Base-by-base conservation (phyloP, 2,113 vertebrate species). In the Nannobrachium achirus region DNA sequence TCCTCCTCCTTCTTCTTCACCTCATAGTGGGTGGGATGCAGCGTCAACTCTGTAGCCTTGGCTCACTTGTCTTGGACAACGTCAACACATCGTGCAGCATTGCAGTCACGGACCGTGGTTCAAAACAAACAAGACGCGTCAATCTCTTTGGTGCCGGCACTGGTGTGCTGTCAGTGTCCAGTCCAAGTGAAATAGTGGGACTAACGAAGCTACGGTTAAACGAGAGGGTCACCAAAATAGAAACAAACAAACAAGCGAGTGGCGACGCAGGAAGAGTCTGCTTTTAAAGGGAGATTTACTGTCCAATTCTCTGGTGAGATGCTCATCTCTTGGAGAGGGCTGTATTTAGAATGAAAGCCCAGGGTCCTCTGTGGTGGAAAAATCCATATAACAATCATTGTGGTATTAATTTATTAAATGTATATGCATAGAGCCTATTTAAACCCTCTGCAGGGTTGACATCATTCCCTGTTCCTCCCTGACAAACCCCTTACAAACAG, bases 1-100 rank as follows among this genome's bases (percentile, higher is more conserved):
- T 13, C 49, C 42, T 18, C 50, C 62, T 8, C 10, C 25, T n/a
- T 15, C 18, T 16, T 10, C 69, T 63, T 56, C 68, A 40, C 69
- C 60, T 77, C 79, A 73, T 53, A 51, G 84, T 84, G 85, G 88
- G 85, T 86, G 83, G 82, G 84, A 84, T 80, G 78, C 41, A 41
- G 69, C 80, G 64, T 80, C 79, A 58, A 20, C 19, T 56, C 56
- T 5, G n/a, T 10, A 45, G 65, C 50, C 56, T 25, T 45, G 62
- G 76, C 71, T 75, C 76, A 11, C 45, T 71, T n/a, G n/a, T n/a
- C n/a, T n/a, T 61, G 56, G 66, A 61, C 19, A 0, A 67, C 63
- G 71, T 20, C 49, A 73, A 83, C 69, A 66, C 73, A 45, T 81
- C 71, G 71, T 25, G 20, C 70, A 42, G 69, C 78, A 39, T 61